Evolutionary conservation across 2,888 invertebrate species (phyloP).

Genomic region (Euclidia mi): DNA sequence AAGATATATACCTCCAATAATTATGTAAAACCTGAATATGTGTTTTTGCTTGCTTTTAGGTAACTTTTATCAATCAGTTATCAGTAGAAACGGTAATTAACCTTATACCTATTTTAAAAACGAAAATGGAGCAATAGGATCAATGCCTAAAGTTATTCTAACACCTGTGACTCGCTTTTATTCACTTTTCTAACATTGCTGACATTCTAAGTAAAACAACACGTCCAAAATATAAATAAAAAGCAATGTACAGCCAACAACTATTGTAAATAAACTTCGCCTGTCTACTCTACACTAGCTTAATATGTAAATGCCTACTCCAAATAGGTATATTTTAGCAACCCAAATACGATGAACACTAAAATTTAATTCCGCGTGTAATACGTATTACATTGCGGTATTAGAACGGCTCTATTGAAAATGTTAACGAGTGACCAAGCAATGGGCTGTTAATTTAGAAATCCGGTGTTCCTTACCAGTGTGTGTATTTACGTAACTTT

Average conservation of each 20-base stretch:
- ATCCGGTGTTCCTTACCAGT: constrained; percentile 3
- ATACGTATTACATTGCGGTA: constrained; percentile 9
- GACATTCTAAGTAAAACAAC: constrained; percentile 12
- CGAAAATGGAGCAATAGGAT: no score
- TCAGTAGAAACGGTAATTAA: no score
- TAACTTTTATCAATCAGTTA: no score
- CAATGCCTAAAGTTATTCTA: no score
- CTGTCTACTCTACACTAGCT: constrained; percentile 2
- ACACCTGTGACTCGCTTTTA: no score
- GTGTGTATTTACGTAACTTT: constrained; percentile 13
- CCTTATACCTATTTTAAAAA: no score
- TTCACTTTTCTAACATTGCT: no score
- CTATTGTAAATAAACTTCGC: background rate
- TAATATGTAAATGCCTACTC: constrained; percentile 24
- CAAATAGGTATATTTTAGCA: constrained; percentile 15
- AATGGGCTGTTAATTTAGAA: constrained; percentile 9
- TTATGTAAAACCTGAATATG: no score
- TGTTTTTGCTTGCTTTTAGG: no score
- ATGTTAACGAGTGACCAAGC: constrained; percentile 8
- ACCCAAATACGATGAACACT: constrained; percentile 25
- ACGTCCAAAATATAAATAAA: no score
- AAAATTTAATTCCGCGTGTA: background rate
- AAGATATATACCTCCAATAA: no score
- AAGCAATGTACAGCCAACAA: background rate
- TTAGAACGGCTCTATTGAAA: constrained; percentile 6